Evolutionary conservation across 2,113 vertebrate genomes (phyloP), one percentile per base, ranked within the genome.

Genomic region (Rynchops niger): DNA sequence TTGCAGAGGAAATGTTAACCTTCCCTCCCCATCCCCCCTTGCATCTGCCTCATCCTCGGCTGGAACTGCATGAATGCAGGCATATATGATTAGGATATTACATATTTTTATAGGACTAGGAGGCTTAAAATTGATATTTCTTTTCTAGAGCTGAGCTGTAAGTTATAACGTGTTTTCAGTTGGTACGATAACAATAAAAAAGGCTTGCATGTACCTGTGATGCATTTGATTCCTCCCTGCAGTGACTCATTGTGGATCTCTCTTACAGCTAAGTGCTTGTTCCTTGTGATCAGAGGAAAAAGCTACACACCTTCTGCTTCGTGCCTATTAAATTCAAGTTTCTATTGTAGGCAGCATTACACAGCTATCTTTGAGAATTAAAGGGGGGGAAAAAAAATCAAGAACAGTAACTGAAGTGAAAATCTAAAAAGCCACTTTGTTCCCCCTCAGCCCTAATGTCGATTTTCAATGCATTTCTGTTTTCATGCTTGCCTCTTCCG

Each of bases 171-270:
- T 95, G 69, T 95, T 97, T 97, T 96, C 52, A 82, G 43, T 90
- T 91, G 70, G 78, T 95, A 95, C 94, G 95, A 88, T 97, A 97
- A 95, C 94, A 95, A 91, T 93, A 97, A 97, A 90, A 96, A 95
- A 80, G 90, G n/a, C 86, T 95, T 93, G 82, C 84, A 53, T 96
- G 93, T 97, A 95, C 95, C 96, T 95, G 92, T 94, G 93, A 98
- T 97, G 86, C 96, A 93, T 97, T 97, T 97, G 97, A 96, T 98
- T 98, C 95, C 89, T 97, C 97, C 95, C 97, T 97, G 97, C 97
- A 96, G 97, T 97, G 98, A 97, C 89, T 97, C 96, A 97, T 94
- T 98, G 97, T 97, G 96, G 93, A 96, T 96, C 96, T 97, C 95
- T 93, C 88, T 97, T 94, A 96, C 96, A 97, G 97, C 97, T 97